Evolutionary conservation across 2,888 invertebrate species (phyloP).

Genomic region (Carpatolechia fugitivella): DNA sequence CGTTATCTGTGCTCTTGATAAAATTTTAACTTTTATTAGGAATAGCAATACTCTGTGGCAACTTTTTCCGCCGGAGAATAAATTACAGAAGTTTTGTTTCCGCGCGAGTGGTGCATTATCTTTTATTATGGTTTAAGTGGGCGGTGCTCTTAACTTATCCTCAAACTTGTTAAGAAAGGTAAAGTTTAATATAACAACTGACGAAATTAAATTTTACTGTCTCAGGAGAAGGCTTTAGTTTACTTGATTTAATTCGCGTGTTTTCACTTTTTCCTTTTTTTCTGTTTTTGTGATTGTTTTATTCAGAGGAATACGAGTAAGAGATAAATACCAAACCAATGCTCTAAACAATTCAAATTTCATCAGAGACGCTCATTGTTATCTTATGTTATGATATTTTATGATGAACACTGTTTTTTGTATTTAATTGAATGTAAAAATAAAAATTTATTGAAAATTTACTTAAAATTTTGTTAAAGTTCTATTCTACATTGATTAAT

Average conservation of each 20-base stretch:
- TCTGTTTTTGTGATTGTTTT: neutral
- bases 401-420: too few species aligned
- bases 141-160: neutral
- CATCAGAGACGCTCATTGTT: too few species aligned
- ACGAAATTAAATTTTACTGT: neutral
- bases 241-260: neutral
- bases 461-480: too few species aligned
- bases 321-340: too few species aligned
- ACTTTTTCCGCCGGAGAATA: neutral
- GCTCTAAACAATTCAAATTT: too few species aligned
- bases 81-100: slow-evolving; percentile 1
- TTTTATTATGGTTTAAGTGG: slow-evolving; percentile 2
- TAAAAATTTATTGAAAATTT: too few species aligned
- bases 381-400: too few species aligned
- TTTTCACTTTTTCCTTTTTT: neutral
- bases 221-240: neutral
- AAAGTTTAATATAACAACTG: neutral
- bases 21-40: too few species aligned
- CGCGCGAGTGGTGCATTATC: slow-evolving; percentile 3
- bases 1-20: too few species aligned
- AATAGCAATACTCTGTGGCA: neutral
- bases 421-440: too few species aligned
- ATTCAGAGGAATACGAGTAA: too few species aligned
- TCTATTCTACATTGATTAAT: too few species aligned
- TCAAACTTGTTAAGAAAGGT: neutral